Evolutionary conservation across 2,797 vertebrate species (phyloP), one percentile per base, ranked within the genome.

Genomic region (Hippocampus kuda): DNA sequence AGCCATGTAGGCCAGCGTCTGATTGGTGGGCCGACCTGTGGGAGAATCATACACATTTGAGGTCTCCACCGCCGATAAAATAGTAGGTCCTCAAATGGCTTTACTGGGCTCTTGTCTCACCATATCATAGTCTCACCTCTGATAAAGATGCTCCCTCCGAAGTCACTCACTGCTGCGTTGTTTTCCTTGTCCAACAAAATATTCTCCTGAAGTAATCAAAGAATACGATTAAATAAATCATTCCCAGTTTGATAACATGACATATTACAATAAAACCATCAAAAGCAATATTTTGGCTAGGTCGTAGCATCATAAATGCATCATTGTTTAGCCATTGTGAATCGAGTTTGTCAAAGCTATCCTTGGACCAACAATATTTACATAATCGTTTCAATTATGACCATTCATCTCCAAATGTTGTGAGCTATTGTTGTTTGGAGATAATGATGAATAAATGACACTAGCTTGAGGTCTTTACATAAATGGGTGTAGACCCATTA

Each of bases 181-280:
- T 65, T 65, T 49, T 65, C 63, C 46, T 65, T 65, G 63, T 65
- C 63, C 63, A 65, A 49, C 34, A 65, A 24, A 34, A 65, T 65
- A 26, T 65, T 65, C 30, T 65, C 63, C 63, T 65, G 16, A 48
- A 30, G 24, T 8, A 10, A 27, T 48, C 62, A 44, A 44, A 46
- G 5, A 26, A 16, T 5, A 7, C 2, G 10, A 44, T 64, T 16
- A 4, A 12, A 56, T 24, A 4, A 3, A 16, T 34, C 34, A 38
- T 20, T 9, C 16, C 27, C 57, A 18, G 57, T 34, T 34, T 18
- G 16, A 60, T 16, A 15, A 27, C 16, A 26, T 30, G 1, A 59
- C 4, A 30, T 7, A 30, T 27, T 56, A 10, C 27, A 27, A 27
- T 27, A 0, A 12, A 24, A 54, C 38, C 1, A 12, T 12, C 34